Conservation (phyloP, 2,797 vertebrate species). For the Lates japonicus region DNA sequence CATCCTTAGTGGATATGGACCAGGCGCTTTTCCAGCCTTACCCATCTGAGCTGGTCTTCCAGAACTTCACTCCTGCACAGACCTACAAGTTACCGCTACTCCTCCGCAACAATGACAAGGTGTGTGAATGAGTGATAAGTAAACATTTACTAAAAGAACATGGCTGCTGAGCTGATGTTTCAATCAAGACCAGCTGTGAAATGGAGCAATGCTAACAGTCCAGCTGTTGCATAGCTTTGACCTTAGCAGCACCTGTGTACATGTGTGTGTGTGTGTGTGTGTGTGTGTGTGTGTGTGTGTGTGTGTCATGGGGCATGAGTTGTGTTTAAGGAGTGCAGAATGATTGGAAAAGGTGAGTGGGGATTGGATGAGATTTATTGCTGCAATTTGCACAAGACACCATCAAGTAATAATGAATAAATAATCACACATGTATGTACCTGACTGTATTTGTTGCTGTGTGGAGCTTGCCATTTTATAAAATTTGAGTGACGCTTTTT, state of each 20-base stretch:
- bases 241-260: background rate
- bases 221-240: background rate
- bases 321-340: conserved; percentile 1
- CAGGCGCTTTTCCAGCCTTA: conserved; percentile 89
- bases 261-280: background rate
- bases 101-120: conserved; percentile 90
- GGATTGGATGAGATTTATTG: conserved; percentile 38
- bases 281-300: background rate
- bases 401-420: conserved; percentile 41
- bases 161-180: background rate
- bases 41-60: conserved; percentile 91
- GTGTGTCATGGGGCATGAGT: conserved; percentile 4
- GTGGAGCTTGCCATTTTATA: background rate
- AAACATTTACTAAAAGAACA: background rate
- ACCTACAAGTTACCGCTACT: conserved; percentile 86
- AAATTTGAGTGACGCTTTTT: background rate
- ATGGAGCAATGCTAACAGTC: background rate
- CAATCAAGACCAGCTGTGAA: background rate
- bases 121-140: conserved; percentile 57
- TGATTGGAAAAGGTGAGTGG: conserved; percentile 39
- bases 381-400: conserved; percentile 32
- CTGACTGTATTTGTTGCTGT: conserved; percentile 21
- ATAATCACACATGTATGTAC: conserved; percentile 14
- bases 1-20: conserved; percentile 82
- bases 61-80: conserved; percentile 86